phyloP scores from a whole-genome alignment of 1,140 invertebrate genomes.

The Trichonephila clavipes region DNA sequence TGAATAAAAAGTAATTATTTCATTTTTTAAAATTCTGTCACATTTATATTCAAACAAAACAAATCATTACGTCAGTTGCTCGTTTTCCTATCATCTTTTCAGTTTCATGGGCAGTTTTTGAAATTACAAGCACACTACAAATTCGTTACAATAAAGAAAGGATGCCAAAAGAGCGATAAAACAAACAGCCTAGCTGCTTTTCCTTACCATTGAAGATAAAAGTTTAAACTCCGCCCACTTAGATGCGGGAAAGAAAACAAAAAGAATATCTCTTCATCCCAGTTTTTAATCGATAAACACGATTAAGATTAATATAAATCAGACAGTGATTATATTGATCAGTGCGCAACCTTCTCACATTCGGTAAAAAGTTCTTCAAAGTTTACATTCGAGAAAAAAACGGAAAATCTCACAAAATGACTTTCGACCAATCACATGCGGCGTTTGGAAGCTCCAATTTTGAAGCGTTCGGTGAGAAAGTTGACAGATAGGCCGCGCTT shows the following conservation, averaged over 20 bases:
- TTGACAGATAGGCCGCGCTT: not conserved
- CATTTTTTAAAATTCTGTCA: no score
- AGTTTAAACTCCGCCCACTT: conserved; percentile 12
- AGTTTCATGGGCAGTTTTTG: no score
- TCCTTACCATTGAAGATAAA: not conserved
- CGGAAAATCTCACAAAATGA: not conserved
- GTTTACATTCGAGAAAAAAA: not conserved
- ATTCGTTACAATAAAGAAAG: not conserved
- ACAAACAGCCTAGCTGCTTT: not conserved
- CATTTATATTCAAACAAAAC: no score
- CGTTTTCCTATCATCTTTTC: no score
- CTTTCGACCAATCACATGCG: not conserved
- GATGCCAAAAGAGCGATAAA: not conserved
- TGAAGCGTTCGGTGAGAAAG: not conserved
- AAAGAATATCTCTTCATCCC: not conserved
- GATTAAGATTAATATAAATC: not conserved
- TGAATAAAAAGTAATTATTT: no score
- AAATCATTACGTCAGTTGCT: no score
- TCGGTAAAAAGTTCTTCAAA: not conserved
- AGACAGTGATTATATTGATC: not conserved
- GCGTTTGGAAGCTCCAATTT: not conserved
- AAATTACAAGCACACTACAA: no score
- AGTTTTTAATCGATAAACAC: not conserved
- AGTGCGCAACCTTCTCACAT: not conserved
- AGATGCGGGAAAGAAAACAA: not conserved